Evolutionary conservation across 1,140 invertebrate genomes (phyloP), one percentile per base, ranked within the genome.

Genomic region (Berghia stephanieae): DNA sequence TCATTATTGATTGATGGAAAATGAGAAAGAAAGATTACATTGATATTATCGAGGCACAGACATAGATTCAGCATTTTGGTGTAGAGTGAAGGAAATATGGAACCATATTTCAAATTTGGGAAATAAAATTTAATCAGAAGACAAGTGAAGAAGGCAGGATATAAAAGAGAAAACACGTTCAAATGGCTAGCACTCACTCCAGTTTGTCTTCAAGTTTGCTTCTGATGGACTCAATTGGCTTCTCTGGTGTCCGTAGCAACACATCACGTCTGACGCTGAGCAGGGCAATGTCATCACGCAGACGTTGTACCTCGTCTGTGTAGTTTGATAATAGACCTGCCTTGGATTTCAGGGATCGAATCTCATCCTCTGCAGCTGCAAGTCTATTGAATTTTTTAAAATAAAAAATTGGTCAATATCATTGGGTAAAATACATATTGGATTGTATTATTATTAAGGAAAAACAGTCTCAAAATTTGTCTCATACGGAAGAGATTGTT

Each of bases 221-320:
- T n/a, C 27, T 67, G 60, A 38, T 46, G 55, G 2, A 31, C 27
- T 13, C 3, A 44, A 40, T 21, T 1, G 34, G 27, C 57, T 16
- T 8, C 27, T 66, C 60, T 16, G 74, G 74, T n/a, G 52, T 42
- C 60, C 66, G 42, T 72, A 57, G 24, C 27, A 82, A 75, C 0
- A 73, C 67, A 42, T 82, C 74, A 36, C 84, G 78, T 79, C 85
- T 83, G 68, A 82, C 79, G 40, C 83, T 81, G 34, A 85, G 74
- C 36, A 89, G 78, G 49, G 83, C 82, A 60, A 89, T 84, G 74
- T 89, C 88, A 66, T 88, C 86, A 68, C 85, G 80, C 67, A 89
- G 82, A 63, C 82, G 82, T n/a, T 86, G 82, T 31, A 88, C 80
- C 75, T 88, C 85, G 57, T 83, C 83, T 78, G 88, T 85, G 80